Evolutionary conservation across 2,113 vertebrate species (phyloP), one percentile per base, ranked within the genome.

Genomic region (Cololabis saira): DNA sequence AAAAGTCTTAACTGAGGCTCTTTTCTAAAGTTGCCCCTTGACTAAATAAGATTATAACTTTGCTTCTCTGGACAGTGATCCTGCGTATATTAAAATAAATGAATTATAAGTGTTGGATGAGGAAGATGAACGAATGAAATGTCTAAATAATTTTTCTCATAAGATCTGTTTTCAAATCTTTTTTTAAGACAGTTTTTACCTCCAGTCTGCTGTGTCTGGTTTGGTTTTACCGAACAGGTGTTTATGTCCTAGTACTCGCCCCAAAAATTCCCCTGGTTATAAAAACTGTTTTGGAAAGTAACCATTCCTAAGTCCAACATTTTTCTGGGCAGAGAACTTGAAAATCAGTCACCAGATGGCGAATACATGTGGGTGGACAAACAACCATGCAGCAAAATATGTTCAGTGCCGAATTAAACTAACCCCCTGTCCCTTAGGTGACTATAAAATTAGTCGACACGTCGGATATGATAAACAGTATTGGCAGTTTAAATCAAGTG

Each of bases 401-500:
- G 83, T 69, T 86, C 59, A 40, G 49, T 75, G 74, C 73, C 78
- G 70, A 89, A 84, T 84, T 85, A 81, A 87, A 82, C 74, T 75
- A 80, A 74, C 72, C 67, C 59, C 2, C 49, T 69, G 67, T 85
- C 82, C 81, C 76, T 74, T 74, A 82, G 82, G 75, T 82, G 76
- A 81, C 74, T 80, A 81, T 82, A 53, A 89, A 75, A 87, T 89
- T 70, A 89, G 76, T 72, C 61, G 73, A 67, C 61, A 74, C 81
- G 86, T 87, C 89, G 82, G 85, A 80, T 67, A 81, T 17, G 53
- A 64, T 64, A 45, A 83, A 73, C 63, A 64, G 76, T 81, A 87
- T 80, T 87, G 79, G 71, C 71, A 87, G 80, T 88, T 88, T 84
- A 86, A 89, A 88, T 87, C 65, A 81, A 79, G 78, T 12, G 45